Evolutionary conservation across 2,797 vertebrate species (phyloP).

Genomic region (Trachurus trachurus): DNA sequence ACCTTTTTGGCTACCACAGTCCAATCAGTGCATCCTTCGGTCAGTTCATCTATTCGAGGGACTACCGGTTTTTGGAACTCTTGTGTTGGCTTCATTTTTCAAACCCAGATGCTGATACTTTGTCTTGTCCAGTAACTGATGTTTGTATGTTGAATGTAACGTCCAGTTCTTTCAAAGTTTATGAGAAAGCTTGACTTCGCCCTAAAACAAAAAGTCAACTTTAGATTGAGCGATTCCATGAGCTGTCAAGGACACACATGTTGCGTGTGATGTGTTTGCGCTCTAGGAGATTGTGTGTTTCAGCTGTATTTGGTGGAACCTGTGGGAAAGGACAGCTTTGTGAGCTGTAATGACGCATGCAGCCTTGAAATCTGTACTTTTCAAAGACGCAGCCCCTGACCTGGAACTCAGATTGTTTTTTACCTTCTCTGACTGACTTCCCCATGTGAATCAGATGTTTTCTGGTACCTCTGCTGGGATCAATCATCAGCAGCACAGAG

Average conservation of each 20-base stretch:
- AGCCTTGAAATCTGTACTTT: background rate
- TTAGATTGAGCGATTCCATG: background rate
- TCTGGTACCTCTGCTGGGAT: constrained; percentile 4
- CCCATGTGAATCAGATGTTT: constrained; percentile 11
- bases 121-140: background rate
- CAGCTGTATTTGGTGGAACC: background rate
- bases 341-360: background rate
- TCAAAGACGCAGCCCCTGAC: background rate
- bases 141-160: background rate
- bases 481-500: constrained; percentile 2
- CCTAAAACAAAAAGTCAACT: background rate
- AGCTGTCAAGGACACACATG: background rate
- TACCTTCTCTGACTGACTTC: background rate
- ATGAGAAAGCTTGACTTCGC: background rate
- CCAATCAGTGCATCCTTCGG: too few species aligned
- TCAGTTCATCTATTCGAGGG: too few species aligned
- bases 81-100: too few species aligned
- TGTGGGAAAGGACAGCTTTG: background rate
- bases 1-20: too few species aligned
- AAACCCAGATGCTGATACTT: too few species aligned
- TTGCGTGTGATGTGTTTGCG: background rate
- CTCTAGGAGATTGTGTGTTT: background rate
- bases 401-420: background rate
- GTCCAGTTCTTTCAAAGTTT: background rate
- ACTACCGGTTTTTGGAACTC: too few species aligned